Evolutionary conservation across 2,797 vertebrate genomes (phyloP).

Genomic region (Eospalax fontanierii): DNA sequence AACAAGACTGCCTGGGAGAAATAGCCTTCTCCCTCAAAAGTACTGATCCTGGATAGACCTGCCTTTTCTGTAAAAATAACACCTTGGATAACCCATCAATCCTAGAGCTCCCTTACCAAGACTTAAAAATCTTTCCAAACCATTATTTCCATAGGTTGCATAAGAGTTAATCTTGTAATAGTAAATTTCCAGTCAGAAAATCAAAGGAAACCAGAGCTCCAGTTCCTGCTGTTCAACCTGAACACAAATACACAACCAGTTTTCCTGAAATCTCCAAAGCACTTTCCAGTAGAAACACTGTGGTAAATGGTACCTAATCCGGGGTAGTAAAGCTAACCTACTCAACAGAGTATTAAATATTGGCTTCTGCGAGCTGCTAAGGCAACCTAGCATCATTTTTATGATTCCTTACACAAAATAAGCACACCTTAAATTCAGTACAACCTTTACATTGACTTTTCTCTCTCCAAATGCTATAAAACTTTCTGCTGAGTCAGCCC

Average conservation of each 20-base stretch:
- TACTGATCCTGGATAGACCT: neutral
- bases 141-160: neutral
- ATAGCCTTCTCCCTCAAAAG: neutral
- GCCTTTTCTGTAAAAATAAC: slow-evolving; percentile 4
- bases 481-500: neutral
- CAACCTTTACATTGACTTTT: neutral
- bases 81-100: neutral
- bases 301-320: slow-evolving; percentile 2
- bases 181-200: neutral
- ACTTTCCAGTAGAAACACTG: slow-evolving; percentile 48
- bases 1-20: neutral
- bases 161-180: neutral
- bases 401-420: too few species aligned
- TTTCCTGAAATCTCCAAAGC: slow-evolving; percentile 33
- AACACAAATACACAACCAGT: neutral
- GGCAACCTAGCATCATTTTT: slow-evolving; percentile 1
- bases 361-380: slow-evolving; percentile 17
- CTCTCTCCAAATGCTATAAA: neutral
- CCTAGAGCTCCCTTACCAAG: neutral
- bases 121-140: slow-evolving; percentile 10
- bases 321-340: neutral
- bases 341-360: neutral
- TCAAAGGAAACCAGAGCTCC: neutral
- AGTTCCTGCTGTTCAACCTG: neutral
- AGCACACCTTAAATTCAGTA: too few species aligned